A percentile compares a stretch with the other conserved stretches of the same genome.
phyloP scores from a whole-genome alignment of 1,140 invertebrate species.

The Daktulosphaira vitifoliae region DNA sequence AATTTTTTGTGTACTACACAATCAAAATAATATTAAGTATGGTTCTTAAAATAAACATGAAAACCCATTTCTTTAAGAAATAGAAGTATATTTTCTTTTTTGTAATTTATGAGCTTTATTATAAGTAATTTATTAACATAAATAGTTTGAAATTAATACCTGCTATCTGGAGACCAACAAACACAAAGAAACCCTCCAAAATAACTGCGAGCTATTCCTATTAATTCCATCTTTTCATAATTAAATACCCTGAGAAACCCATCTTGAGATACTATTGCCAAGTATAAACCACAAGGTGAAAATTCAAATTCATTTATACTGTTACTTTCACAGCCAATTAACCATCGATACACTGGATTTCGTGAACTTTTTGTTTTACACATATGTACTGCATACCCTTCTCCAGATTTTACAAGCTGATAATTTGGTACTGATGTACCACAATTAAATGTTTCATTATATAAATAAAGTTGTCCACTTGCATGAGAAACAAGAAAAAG shows the following conservation, averaged over 20 bases:
- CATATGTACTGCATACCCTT: constrained; percentile 86
- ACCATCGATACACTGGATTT: constrained; percentile 86
- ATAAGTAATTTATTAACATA: no score
- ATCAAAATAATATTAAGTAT: no score
- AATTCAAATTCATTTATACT: constrained; percentile 96
- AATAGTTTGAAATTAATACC: no score
- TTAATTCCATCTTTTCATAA: constrained; percentile 92
- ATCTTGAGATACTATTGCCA: constrained; percentile 92
- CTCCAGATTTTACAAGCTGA: constrained; percentile 90
- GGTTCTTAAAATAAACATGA: no score
- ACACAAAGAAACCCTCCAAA: constrained; percentile 94
- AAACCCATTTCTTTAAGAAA: no score
- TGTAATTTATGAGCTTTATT: no score
- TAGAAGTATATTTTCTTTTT: no score
- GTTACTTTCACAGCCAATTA: constrained; percentile 72
- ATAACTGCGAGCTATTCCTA: constrained; percentile 85
- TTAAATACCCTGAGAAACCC: constrained; percentile 94
- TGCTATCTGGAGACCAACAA: constrained; percentile 93
- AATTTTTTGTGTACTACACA: no score
- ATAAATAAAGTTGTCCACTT: constrained; percentile 95
- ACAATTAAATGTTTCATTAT: constrained; percentile 90
- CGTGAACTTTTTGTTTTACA: constrained; percentile 93
- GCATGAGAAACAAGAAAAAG: constrained; percentile 89
- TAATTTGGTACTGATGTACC: constrained; percentile 76
- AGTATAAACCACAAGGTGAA: constrained; percentile 83